Conservation (phyloP, 2,113 vertebrate genomes). For the Andinoacara biseriatus region DNA sequence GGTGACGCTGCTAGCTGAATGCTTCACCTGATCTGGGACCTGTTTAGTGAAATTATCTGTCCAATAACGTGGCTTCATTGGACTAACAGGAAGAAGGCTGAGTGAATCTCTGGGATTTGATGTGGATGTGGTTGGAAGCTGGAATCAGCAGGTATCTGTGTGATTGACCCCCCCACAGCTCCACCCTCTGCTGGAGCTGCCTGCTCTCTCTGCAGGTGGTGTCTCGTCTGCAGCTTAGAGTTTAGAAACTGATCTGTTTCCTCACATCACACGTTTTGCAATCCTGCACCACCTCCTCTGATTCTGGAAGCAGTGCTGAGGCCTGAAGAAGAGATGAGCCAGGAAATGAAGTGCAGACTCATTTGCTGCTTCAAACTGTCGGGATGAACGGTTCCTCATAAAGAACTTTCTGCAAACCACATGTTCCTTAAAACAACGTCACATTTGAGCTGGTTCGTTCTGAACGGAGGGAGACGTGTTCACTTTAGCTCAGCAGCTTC, state of each 20-base stretch:
- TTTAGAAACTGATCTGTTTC: not conserved
- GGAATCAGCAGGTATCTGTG: not conserved
- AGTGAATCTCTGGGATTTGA: not conserved
- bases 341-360: rapidly evolving
- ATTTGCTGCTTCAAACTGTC: not conserved
- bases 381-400: slow-evolving; percentile 1
- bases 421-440: not conserved
- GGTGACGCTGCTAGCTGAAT: no score
- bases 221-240: not conserved
- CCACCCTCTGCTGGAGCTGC: not conserved
- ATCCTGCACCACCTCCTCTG: not conserved
- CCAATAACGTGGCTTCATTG: not conserved
- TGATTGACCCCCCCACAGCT: not conserved
- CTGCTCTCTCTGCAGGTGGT: no score
- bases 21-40: no score
- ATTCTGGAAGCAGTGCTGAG: not conserved
- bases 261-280: not conserved
- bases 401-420: not conserved
- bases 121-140: not conserved
- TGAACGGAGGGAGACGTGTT: not conserved
- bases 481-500: not conserved
- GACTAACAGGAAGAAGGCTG: rapidly evolving
- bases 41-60: not conserved
- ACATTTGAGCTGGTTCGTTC: not conserved
- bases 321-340: not conserved